Conservation (phyloP, 2,113 vertebrate genomes). For the Oryctolagus cuniculus region mOryCun1.1 NC_091439.1:12041501-12042000, state of each 20-base stretch:
- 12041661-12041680: background rate
- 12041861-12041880: background rate
- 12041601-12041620: background rate
- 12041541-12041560: background rate
- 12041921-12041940: background rate
- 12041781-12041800: conserved; percentile 35
- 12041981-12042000: background rate
- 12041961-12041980: background rate
- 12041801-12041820: background rate
- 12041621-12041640: background rate
- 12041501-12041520: background rate
- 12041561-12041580: background rate
- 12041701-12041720: background rate
- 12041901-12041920: background rate
- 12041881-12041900: conserved; percentile 33
- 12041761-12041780: conserved; percentile 18
- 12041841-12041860: background rate
- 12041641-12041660: background rate
- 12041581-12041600: background rate
- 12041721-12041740: background rate
- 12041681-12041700: background rate
- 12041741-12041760: conserved; percentile 29
- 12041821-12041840: conserved; percentile 1
- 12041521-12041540: background rate
- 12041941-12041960: background rate